Base-by-base conservation (phyloP, 2,797 vertebrate species). In the Cercopithecus mitis region DNA sequence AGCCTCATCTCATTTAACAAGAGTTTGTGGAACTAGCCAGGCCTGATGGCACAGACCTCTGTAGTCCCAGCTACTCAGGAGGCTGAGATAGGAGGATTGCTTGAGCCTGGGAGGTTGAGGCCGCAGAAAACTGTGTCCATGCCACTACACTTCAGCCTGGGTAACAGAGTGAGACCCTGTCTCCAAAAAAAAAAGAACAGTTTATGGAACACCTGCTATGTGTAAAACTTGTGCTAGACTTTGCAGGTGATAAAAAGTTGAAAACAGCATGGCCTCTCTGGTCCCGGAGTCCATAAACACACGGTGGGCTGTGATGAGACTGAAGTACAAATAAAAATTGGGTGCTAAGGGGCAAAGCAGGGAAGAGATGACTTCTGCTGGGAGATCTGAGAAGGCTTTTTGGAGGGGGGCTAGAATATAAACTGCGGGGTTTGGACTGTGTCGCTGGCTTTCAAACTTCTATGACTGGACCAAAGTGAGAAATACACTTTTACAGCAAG, bases 321-420 rank as follows among this genome's bases (percentile, higher is more conserved):
- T 20, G 24, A 43, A 57, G 30, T n/a, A 25, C 27, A 75, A 47
- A 17, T 5, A 8, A 36, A 55, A 33, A 67, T n/a, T 17, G 72
- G n/a, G 15, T 20, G 7, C 39, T 45, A n/a, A 85, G 11, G 11
- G 30, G 6, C 3, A 14, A 0, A 14, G 0, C 0, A 22, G 10
- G 15, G 55, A 24, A 72, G 17, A 43, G 27, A 19, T 10, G 61
- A 15, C 43, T 80, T 88, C 67, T 76, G 22, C 64, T 58, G 22
- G 24, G 27, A 91, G 64, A 36, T 58, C 82, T 55, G 43, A 90
- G 76, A 70, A 45, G 52, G 22, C 73, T 41, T 82, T 36, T 33
- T 24, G 39, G 77, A 39, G 19, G 11, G 20, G 85, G 55, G 47
- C 27, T 25, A n/a, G 50, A 7, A 10, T 61, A 6, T 94, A n/a